Evolutionary conservation across 2,888 invertebrate genomes (phyloP).

Genomic region (Himalopsyche anomala): DNA sequence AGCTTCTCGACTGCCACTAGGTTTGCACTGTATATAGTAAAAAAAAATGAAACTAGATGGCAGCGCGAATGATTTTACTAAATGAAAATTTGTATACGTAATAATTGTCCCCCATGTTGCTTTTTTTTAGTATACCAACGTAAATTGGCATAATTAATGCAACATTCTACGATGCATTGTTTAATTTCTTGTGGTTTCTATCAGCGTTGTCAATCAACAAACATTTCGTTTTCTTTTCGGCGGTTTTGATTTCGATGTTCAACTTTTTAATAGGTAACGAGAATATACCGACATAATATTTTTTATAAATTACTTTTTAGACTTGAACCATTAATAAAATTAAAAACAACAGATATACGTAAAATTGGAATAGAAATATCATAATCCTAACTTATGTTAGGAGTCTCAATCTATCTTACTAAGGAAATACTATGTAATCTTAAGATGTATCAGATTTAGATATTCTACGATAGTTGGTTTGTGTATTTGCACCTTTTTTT

Average conservation of each 20-base stretch:
- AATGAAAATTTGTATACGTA: conserved; percentile 63
- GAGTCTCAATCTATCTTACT: conserved; percentile 22
- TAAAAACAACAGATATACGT: conserved; percentile 49
- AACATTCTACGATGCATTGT: not conserved
- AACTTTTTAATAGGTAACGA: not conserved
- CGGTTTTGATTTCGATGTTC: not conserved
- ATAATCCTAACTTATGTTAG: conserved; percentile 20
- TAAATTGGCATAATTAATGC: not conserved
- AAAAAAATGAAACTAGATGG: conserved; percentile 44
- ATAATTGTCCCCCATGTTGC: conserved; percentile 54
- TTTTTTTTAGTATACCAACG: conserved; percentile 44
- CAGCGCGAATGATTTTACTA: conserved; percentile 54
- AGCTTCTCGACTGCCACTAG: conserved; percentile 20
- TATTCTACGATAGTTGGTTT: conserved; percentile 26
- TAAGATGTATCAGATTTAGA: conserved; percentile 12
- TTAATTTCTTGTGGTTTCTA: not conserved
- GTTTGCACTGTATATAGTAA: conserved; percentile 57
- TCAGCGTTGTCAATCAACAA: not conserved
- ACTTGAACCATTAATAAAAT: conserved; percentile 16
- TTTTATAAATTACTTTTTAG: conserved; percentile 26
- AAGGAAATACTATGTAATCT: conserved; percentile 26
- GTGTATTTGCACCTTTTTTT: not conserved
- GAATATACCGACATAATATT: conserved; percentile 14
- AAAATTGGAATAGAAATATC: conserved; percentile 39
- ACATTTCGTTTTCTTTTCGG: not conserved